Percentiles rank a stretch among this genome's conserved stretches.
These are phyloP conservation scores for Stegastes partitus DNA, from an alignment of 2,113 vertebrate genomes.

Conservation along the genomic window DNA sequence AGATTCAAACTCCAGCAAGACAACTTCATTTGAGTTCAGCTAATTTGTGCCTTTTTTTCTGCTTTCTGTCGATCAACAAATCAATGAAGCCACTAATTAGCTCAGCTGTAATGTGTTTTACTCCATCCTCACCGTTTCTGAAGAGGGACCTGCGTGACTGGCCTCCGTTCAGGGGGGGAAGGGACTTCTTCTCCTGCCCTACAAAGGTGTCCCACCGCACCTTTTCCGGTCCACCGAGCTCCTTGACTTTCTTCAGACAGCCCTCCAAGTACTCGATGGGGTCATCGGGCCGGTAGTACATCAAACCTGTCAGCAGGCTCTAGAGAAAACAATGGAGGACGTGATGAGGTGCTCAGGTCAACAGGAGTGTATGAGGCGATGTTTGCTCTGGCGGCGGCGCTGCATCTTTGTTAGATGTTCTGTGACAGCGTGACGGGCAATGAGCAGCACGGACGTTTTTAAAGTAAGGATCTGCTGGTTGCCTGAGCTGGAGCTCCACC, in stretches of 20 bases:
- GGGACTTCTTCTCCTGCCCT: conserved; percentile 94
- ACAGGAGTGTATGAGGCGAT: background rate
- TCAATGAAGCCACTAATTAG: background rate
- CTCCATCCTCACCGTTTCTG: conserved; percentile 90
- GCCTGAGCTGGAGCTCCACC: conserved; percentile 22
- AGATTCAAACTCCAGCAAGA: no score
- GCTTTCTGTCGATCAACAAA: no score
- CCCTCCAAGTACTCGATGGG: conserved; percentile 96
- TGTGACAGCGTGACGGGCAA: background rate
- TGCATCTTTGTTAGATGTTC: conserved; percentile 7
- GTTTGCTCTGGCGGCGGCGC: background rate
- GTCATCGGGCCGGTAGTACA: conserved; percentile 96
- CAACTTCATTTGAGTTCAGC: no score
- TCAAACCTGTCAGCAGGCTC: conserved; percentile 97
- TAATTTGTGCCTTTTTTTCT: no score
- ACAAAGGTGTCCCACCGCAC: conserved; percentile 99
- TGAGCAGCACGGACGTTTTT: conserved; percentile 4
- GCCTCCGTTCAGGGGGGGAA: conserved; percentile 95
- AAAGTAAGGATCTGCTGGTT: conserved; percentile 36
- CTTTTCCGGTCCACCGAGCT: conserved; percentile 94
- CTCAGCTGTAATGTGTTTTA: background rate
- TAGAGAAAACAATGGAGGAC: conserved; percentile 72
- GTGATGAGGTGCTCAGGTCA: background rate
- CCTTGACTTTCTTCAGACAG: conserved; percentile 94
- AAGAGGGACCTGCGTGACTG: conserved; percentile 94